Evolutionary conservation across 2,888 invertebrate genomes (phyloP).

Genomic region (Fragum whitleyi): DNA sequence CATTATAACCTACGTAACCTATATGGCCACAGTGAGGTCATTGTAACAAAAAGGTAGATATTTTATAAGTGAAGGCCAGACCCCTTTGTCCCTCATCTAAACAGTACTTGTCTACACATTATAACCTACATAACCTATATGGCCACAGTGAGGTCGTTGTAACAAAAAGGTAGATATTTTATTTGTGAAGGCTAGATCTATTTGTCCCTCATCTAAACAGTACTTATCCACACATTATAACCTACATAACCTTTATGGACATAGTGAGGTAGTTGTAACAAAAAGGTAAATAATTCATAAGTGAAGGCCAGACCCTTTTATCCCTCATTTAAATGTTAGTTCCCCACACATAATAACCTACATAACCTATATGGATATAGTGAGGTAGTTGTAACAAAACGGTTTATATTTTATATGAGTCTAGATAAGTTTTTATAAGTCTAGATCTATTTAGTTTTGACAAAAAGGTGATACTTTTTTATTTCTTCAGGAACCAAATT

Average conservation of each 20-base stretch:
- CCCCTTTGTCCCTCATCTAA: slow-evolving; percentile 80
- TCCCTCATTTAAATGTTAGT: slow-evolving; percentile 76
- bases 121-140: slow-evolving; percentile 82
- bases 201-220: slow-evolving; percentile 81
- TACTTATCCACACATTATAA: slow-evolving; percentile 78
- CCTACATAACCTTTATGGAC: slow-evolving; percentile 81
- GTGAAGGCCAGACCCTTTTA: slow-evolving; percentile 75
- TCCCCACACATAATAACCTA: slow-evolving; percentile 80
- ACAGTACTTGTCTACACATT: slow-evolving; percentile 77
- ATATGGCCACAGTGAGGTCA: slow-evolving; percentile 79
- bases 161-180: slow-evolving; percentile 73
- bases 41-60: slow-evolving; percentile 72
- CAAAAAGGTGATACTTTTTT: too few species aligned
- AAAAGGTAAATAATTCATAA: too few species aligned
- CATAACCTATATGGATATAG: slow-evolving; percentile 81
- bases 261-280: slow-evolving; percentile 75
- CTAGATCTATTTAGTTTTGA: too few species aligned
- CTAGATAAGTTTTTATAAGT: too few species aligned
- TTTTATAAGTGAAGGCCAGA: slow-evolving; percentile 67
- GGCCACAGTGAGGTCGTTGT: slow-evolving; percentile 77
- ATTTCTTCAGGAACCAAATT: too few species aligned
- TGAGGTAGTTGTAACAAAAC: slow-evolving; percentile 74
- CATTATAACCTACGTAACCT: slow-evolving; percentile 82
- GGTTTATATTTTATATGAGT: slow-evolving; percentile 56
- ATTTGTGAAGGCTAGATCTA: slow-evolving; percentile 72